phyloP scores from a whole-genome alignment of 1,140 invertebrate genomes.

The Cydia amplana region DNA sequence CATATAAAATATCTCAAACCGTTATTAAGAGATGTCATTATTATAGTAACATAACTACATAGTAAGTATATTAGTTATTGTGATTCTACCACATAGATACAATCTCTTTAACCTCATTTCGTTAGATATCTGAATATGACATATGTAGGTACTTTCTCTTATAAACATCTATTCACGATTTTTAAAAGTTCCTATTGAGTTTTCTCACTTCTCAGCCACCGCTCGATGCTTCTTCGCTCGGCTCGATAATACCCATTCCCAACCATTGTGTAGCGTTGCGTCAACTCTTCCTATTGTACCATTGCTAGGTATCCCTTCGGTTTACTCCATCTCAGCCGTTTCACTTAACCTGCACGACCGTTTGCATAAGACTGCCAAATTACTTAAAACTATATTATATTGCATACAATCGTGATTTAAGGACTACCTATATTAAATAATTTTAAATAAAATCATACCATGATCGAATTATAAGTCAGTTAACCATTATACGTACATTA shows the following conservation, averaged over 20 bases:
- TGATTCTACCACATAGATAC: too few relatives aligned
- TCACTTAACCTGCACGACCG: constrained; percentile 15
- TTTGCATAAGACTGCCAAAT: constrained; percentile 10
- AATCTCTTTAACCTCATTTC: background rate
- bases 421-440: background rate
- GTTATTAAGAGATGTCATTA: too few relatives aligned
- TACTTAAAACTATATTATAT: constrained; percentile 11
- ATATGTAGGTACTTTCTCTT: background rate
- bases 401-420: background rate
- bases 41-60: too few relatives aligned
- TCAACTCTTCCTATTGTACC: constrained; percentile 32
- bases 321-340: constrained; percentile 27
- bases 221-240: constrained; percentile 18
- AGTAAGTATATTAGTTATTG: too few relatives aligned
- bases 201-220: constrained; percentile 10
- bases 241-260: constrained; percentile 11
- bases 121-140: background rate
- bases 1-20: too few relatives aligned
- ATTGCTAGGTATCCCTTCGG: constrained; percentile 23
- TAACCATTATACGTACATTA: background rate
- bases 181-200: constrained; percentile 11
- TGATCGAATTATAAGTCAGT: constrained; percentile 34
- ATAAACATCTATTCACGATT: constrained; percentile 17
- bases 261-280: constrained; percentile 30
- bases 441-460: background rate